Evolutionary conservation across 2,888 invertebrate species (phyloP), one percentile per base, ranked within the genome.

Genomic region (Eristalis intricaria): DNA sequence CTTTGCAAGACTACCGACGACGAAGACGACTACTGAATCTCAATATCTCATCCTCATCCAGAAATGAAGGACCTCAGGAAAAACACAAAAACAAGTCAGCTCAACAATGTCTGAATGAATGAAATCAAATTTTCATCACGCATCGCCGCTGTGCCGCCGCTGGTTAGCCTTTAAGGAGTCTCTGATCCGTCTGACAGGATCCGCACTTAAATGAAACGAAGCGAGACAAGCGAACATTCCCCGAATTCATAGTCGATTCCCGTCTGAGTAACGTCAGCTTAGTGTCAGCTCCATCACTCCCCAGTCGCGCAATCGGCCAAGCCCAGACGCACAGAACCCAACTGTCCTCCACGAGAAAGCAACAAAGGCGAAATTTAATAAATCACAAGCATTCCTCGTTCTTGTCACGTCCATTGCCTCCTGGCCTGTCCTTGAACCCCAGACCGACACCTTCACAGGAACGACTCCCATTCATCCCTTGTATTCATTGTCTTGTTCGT

Each of bases 371-470:
- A 80, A 71, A 64, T 58, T 60, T 69, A 26, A 35, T 22, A 56
- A 19, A 50, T 80, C 43, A 63, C 8, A 26, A 64, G 61, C 23
- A 74, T 65, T 84, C 38, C 40, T 40, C 32, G 32, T 22, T 26
- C 82, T 63, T 75, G 82, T 82, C 85, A 86, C 77, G 82, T 86
- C 69, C 70, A 40, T 38, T 78, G 73, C 65, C 38, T 78, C 78
- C 50, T 86, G 77, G 60, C 74, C 86, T 82, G 86, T 86, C 86
- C 86, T 86, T 86, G 86, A 86, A 86, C 86, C 86, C 70, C 56
- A 78, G 56, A 64, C 76, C 64, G 35, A 23, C 66, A 73, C 50
- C 69, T 61, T 63, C 23, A 77, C 70, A 32, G 43, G 26, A 38
- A 63, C 60, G 32, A 32, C 32, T 8, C 32, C 32, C 0, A 32